Evolutionary conservation across 2,888 invertebrate species (phyloP), one percentile per base, ranked within the genome.

Genomic region (Esperia sulphurella): DNA sequence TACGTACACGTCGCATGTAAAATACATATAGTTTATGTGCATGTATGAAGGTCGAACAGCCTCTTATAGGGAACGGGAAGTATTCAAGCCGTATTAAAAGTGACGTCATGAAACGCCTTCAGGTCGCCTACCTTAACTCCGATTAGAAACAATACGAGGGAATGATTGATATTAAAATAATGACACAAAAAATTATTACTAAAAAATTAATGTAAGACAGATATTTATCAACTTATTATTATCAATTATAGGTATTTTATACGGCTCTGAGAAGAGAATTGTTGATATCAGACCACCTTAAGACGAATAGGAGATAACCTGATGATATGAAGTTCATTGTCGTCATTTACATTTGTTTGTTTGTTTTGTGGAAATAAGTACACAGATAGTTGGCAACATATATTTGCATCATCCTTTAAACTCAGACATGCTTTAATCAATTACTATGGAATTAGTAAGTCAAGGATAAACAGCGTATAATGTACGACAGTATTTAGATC

Each of bases 11-110:
- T 14, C 35, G 9, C 10, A n/a, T 8, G 10, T 35, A 35, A 4
- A n/a, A n/a, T n/a, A n/a, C n/a, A n/a, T n/a, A n/a, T n/a, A n/a
- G n/a, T n/a, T 8, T 38, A 40, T 8, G 35, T 35, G 35, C 41
- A 13, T 41, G 14, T 12, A 10, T 60, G 80, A 85, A 85, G 84
- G 85, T 55, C 75, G 57, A 31, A 63, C 59, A 51, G 68, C 76
- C 77, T 75, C 74, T 68, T 80, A 77, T 71, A 79, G 83, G 71
- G 66, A 80, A 65, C 70, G 80, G 85, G 85, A 85, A 85, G 83
- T 83, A 57, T 58, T 64, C 54, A 46, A 35, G 49, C 13, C 29
- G 28, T 44, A 48, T 47, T 46, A 61, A 50, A 50, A 51, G 46
- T 71, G 75, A 74, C 75, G 72, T 61, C 56, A 52, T 12, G 31